These are phyloP conservation scores for Coptotermes formosanus DNA, from an alignment of 1,140 invertebrate species.

Conservation along the genomic window DNA sequence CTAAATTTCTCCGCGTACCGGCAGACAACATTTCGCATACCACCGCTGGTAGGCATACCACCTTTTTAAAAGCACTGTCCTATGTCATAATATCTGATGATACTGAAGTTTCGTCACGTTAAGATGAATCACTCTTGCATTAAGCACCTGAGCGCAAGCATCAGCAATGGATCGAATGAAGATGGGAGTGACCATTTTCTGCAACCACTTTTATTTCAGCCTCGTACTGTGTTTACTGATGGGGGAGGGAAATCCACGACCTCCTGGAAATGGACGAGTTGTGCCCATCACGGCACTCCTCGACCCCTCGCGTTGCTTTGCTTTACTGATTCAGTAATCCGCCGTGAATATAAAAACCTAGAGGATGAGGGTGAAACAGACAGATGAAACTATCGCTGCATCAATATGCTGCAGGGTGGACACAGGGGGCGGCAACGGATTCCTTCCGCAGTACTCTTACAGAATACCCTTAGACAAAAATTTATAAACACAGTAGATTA, in stretches of 20 bases:
- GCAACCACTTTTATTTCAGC: neutral
- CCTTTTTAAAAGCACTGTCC: no score
- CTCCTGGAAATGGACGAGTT: neutral
- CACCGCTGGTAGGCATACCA: no score
- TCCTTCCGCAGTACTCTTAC: no score
- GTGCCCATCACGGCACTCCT: neutral
- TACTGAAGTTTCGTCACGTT: no score
- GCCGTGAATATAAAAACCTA: neutral
- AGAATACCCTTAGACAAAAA: neutral
- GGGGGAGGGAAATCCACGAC: neutral
- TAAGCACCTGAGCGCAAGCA: neutral
- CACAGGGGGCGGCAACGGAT: neutral
- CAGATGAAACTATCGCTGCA: neutral
- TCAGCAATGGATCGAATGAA: neutral
- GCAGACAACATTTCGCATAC: no score
- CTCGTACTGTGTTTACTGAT: neutral
- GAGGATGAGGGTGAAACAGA: neutral
- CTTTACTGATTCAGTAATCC: slow-evolving; percentile 7
- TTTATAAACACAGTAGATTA: neutral
- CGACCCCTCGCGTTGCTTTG: neutral
- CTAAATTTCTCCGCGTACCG: no score
- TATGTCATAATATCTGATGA: no score
- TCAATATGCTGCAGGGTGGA: neutral
- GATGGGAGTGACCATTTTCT: neutral
- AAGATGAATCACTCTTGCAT: neutral